phyloP scores from a whole-genome alignment of 2,888 invertebrate genomes.

The Nasonia oneida region DNA sequence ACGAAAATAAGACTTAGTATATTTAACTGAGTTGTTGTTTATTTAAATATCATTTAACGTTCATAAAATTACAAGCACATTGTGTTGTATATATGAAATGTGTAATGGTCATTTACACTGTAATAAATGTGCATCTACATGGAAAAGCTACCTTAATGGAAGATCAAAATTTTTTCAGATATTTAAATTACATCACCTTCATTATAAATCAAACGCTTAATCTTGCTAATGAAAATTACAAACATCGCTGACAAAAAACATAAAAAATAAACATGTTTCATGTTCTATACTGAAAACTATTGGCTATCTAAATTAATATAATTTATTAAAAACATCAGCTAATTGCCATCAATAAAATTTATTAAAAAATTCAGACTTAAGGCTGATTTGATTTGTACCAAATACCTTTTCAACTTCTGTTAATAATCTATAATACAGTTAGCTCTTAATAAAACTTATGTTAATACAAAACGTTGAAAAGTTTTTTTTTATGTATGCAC shows the following conservation, averaged over 20 bases:
- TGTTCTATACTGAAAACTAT: conserved; percentile 33
- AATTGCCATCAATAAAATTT: conserved; percentile 46
- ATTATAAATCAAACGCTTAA: conserved; percentile 35
- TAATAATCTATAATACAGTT: conserved; percentile 53
- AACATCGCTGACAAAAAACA: conserved; percentile 32
- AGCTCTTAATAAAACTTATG: conserved; percentile 42
- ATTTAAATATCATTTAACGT: conserved; percentile 58
- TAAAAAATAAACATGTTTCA: conserved; percentile 45
- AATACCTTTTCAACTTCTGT: conserved; percentile 29
- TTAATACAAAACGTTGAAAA: conserved; percentile 36
- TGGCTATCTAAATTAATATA: conserved; percentile 32
- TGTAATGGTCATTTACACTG: conserved; percentile 50
- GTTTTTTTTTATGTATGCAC: conserved; percentile 33
- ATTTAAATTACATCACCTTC: conserved; percentile 36
- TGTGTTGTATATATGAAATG: conserved; percentile 58
- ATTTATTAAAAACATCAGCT: conserved; percentile 46
- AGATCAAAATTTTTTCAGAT: conserved; percentile 50
- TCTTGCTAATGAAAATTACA: conserved; percentile 43
- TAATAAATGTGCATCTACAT: conserved; percentile 39
- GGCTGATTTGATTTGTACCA: conserved; percentile 11
- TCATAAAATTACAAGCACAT: conserved; percentile 60
- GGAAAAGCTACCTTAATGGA: conserved; percentile 56
- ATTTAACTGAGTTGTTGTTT: conserved; percentile 54
- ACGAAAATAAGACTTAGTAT: conserved; percentile 28
- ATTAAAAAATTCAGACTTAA: conserved; percentile 34